phyloP scores from a whole-genome alignment of 1,140 invertebrate genomes.

The Gonatopus flavifemur region DNA sequence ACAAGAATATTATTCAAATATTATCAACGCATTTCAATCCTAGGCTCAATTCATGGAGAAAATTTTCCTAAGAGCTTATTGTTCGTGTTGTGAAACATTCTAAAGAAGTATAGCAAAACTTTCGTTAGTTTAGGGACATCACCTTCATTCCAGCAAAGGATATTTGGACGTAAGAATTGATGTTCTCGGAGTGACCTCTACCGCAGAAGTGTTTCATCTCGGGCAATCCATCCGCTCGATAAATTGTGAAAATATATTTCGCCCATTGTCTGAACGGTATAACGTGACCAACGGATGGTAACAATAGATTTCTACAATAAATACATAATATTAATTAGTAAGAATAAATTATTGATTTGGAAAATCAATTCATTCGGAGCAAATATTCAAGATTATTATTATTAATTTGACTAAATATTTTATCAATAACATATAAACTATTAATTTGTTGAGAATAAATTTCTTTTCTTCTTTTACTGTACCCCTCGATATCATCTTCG shows the following conservation, averaged over 20 bases:
- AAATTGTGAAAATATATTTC: conserved; percentile 66
- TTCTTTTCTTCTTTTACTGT: conserved; percentile 23
- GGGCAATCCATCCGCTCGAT: conserved; percentile 67
- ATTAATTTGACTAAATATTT: too few species aligned
- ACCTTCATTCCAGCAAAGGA: conserved; percentile 69
- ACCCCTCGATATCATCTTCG: conserved; percentile 77
- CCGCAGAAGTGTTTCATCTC: conserved; percentile 49
- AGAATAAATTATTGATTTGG: too few species aligned
- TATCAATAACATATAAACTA: too few species aligned
- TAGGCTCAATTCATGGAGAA: too few species aligned
- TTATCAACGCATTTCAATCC: too few species aligned
- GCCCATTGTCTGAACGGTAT: conserved; percentile 64
- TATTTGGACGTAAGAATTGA: conserved; percentile 65
- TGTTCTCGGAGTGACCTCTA: conserved; percentile 60
- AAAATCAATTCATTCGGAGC: too few species aligned
- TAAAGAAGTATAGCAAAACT: background rate
- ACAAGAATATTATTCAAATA: too few species aligned
- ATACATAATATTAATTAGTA: conserved; percentile 9
- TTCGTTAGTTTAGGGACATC: conserved; percentile 1
- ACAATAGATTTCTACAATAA: conserved; percentile 67
- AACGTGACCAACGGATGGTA: conserved; percentile 66
- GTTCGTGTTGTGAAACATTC: too few species aligned
- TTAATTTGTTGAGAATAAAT: too few species aligned
- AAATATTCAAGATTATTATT: too few species aligned
- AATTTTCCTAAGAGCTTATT: too few species aligned